Base-by-base conservation (phyloP, 2,797 vertebrate genomes). In the Chelon labrosus region DNA sequence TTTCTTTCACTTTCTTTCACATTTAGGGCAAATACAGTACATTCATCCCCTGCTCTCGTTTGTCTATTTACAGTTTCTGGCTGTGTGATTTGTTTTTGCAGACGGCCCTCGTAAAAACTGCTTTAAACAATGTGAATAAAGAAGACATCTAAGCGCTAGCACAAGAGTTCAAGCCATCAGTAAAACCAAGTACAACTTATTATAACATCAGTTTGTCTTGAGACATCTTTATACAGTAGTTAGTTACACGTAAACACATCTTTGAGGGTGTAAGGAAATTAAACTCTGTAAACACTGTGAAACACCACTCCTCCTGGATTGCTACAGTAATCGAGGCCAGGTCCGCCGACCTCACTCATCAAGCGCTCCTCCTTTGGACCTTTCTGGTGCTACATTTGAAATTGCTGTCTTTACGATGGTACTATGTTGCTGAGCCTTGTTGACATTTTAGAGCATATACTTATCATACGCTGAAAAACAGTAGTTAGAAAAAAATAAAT, bases 241-340 rank as follows among this genome's bases (percentile, higher is more conserved):
- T 89, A 95, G 85, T 46, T 46, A 46, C 92, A 95, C 86, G 82
- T 92, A 89, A 93, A 92, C 93, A 94, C 92, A 89, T 85, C 65
- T 82, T 67, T 53, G 53, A 81, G 84, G 76, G 80, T 77, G 67
- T 80, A 73, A 80, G 71, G 76, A 87, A 85, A 77, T 37, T 65
- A 70, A 83, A 75, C 65, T 78, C 75, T 89, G 89, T 91, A 87
- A 87, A 91, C 89, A 87, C 70, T 85, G 61, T 55, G 64, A 74
- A 73, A 77, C 14, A 27, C 56, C 65, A 13, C 64, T 20, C 60
- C 61, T n/a, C 75, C 89, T 82, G 73, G 65, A 84, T 80, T 80
- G 88, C 90, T 91, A 91, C 85, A 77, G 76, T 74, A 76, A 83
- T 65, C 47, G 78, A 86, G 79, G 44, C 68, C 75, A 76, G 72